Evolutionary conservation across 2,888 invertebrate genomes (phyloP).

Genomic region (Xestia rhomboidea): DNA sequence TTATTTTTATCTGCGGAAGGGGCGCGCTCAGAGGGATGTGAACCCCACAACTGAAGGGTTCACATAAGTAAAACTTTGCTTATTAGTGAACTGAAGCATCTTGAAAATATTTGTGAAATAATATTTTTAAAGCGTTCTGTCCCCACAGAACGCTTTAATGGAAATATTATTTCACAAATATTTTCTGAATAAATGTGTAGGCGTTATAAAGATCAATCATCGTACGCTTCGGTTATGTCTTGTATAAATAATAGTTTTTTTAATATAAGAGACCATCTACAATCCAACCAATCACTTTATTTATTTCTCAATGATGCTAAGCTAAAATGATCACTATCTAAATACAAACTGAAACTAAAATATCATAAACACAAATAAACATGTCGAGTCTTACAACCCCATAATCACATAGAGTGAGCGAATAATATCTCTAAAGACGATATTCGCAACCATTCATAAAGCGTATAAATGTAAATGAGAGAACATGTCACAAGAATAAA

Average conservation of each 20-base stretch:
- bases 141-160: no score
- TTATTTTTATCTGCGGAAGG: conserved; percentile 60
- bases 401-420: conserved; percentile 22
- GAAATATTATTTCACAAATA: no score
- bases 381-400: conserved; percentile 12
- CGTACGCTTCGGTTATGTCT: background rate
- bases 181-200: background rate
- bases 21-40: conserved; percentile 50
- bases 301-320: background rate
- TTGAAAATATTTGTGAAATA: conserved; percentile 42
- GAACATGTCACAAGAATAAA: conserved; percentile 59
- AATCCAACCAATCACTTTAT: background rate
- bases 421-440: conserved; percentile 31
- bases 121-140: conserved; percentile 30
- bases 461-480: conserved; percentile 68
- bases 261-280: background rate
- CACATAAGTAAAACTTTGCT: conserved; percentile 63
- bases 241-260: background rate
- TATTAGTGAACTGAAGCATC: conserved; percentile 53
- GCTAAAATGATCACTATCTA: background rate
- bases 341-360: background rate
- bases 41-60: conserved; percentile 53
- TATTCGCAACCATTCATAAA: conserved; percentile 45
- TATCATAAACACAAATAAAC: conserved; percentile 5
- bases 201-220: background rate